Base-by-base conservation (phyloP, 2,797 vertebrate species). In the Sphenopsis melanotis region DNA sequence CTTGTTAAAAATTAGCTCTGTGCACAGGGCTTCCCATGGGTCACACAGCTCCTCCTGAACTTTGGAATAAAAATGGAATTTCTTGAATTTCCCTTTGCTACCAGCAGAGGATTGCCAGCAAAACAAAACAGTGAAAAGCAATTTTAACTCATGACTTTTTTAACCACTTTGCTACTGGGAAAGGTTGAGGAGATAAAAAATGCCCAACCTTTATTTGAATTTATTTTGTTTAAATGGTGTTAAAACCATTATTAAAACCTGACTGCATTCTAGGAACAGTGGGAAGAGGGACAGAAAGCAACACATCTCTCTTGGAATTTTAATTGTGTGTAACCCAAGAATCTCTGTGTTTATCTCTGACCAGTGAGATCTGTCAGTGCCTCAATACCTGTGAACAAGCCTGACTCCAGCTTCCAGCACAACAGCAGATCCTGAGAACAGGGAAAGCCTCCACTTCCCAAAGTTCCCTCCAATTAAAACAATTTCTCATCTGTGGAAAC, bases 1-100 rank as follows among this genome's bases (percentile, higher is more conserved):
- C 75, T 89, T 68, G 71, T 83, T 91, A 87, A 46, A 78, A 68
- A 94, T 94, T 47, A 95, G 57, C 82, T 86, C 44, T 93, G 84
- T 49, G 63, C 87, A 86, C 8, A 5, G 49, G 50, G 53, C 65
- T 91, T 87, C 64, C 77, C 63, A 5, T 5, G 81, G 81, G 83
- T 75, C 89, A 68, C 56, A 69, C 1, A 36, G 61, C 30, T 83
- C 66, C 47, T 90, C 34, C 87, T 89, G 85, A 72, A 92, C 68
- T 93, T 84, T 32, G 66, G 64, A 64, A 24, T 24, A 72, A 29
- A 2, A 55, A 76, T 15, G 32, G 53, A 60, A 72, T 66, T 63
- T 64, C 76, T 85, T 10, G 41, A 63, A 50, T 77, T 90, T 79
- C 63, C 32, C 69, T 68, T 29, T 69, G 61, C 66, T 79, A 94